Conservation (phyloP, 1,140 invertebrate species). For the Hylaeus anthracinus region DNA sequence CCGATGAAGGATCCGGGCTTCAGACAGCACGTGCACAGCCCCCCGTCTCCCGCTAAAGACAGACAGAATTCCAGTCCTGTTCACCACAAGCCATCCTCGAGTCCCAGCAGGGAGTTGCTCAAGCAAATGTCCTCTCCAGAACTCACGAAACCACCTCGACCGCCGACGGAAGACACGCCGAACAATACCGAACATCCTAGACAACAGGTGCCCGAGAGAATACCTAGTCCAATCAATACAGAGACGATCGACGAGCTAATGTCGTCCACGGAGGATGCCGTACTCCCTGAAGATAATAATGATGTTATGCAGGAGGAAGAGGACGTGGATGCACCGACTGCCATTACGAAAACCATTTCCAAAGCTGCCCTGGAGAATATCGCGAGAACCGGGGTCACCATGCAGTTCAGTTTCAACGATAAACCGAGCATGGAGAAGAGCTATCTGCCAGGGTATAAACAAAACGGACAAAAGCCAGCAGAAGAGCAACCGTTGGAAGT, state of each 20-base stretch:
- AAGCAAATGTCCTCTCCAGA: conserved; percentile 48
- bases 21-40: conserved; percentile 39
- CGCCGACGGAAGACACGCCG: conserved; percentile 8
- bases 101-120: conserved; percentile 51
- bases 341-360: conserved; percentile 78
- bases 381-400: conserved; percentile 83
- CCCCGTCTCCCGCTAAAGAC: conserved; percentile 70
- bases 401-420: conserved; percentile 83
- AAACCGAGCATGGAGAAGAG: conserved; percentile 64
- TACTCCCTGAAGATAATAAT: conserved; percentile 55
- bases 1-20: conserved; percentile 58
- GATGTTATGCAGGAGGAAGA: conserved; percentile 19
- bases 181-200: conserved; percentile 12
- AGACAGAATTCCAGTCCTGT: conserved; percentile 52
- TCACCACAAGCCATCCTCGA: conserved; percentile 48
- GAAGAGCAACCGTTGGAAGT: conserved; percentile 19
- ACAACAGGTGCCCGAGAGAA: conserved; percentile 26
- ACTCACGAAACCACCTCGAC: not conserved
- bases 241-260: not conserved
- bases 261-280: conserved; percentile 1
- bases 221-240: not conserved
- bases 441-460: conserved; percentile 81
- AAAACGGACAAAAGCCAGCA: conserved; percentile 68
- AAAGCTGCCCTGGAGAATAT: conserved; percentile 85
- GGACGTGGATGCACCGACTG: conserved; percentile 62